Conservation (phyloP, 2,888 invertebrate genomes). For the Cenopis cana region DNA sequence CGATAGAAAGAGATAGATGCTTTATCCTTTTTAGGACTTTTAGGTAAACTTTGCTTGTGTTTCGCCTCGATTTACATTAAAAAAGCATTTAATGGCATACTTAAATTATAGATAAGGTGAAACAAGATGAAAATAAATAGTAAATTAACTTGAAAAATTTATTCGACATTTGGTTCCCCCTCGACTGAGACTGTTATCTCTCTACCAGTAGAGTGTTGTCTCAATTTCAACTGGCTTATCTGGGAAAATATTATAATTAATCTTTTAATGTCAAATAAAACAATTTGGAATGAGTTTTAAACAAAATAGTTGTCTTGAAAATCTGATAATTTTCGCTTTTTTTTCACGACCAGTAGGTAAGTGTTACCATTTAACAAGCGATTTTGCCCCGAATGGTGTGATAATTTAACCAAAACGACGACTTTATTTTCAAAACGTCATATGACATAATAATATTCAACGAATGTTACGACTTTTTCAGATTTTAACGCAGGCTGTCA, state of each 20-base stretch:
- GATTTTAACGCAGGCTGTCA: background rate
- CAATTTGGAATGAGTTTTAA: background rate
- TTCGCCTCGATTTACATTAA: too few relatives aligned
- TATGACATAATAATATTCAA: background rate
- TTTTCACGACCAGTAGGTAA: too few relatives aligned
- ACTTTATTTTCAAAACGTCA: background rate
- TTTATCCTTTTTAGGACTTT: too few relatives aligned
- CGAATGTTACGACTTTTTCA: background rate
- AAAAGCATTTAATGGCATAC: background rate
- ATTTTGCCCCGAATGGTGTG: too few relatives aligned
- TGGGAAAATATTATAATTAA: too few relatives aligned
- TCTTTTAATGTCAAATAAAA: background rate
- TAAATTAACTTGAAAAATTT: too few relatives aligned
- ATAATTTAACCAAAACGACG: background rate
- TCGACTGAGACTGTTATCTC: background rate
- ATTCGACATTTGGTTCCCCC: background rate
- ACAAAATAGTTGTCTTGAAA: too few relatives aligned
- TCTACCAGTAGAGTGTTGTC: background rate
- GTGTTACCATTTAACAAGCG: too few relatives aligned
- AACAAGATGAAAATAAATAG: background rate
- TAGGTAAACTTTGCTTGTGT: too few relatives aligned
- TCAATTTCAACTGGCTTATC: background rate
- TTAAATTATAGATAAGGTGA: background rate
- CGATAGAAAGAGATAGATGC: too few relatives aligned
- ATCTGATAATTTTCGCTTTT: too few relatives aligned